A percentile compares a stretch with the other conserved stretches of the same genome.
phyloP scores from a whole-genome alignment of 2,888 invertebrate species.

The Heliconius charithonia region DNA sequence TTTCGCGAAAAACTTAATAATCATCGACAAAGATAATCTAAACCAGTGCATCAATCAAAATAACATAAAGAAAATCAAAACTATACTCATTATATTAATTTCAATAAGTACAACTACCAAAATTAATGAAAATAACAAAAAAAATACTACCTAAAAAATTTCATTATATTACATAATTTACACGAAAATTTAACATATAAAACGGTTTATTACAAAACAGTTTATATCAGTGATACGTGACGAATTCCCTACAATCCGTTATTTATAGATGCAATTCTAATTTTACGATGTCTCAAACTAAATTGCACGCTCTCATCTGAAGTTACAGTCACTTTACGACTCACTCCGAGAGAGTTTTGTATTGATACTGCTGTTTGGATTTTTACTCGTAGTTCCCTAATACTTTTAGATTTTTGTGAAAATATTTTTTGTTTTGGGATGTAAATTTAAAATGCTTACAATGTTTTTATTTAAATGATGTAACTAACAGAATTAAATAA shows the following conservation, averaged over 20 bases:
- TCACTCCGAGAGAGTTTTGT: slow-evolving; percentile 32
- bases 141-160: too few species aligned
- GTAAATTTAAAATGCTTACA: neutral
- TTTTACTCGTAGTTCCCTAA: slow-evolving; percentile 2
- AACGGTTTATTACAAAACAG: slow-evolving; percentile 18
- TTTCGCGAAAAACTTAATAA: too few species aligned
- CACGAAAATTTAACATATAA: slow-evolving; percentile 4
- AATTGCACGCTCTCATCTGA: slow-evolving; percentile 45
- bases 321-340: slow-evolving; percentile 46
- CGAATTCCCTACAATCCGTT: slow-evolving; percentile 42
- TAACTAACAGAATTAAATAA: neutral
- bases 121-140: too few species aligned
- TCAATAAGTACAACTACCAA: too few species aligned
- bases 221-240: slow-evolving; percentile 43
- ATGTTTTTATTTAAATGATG: neutral
- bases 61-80: too few species aligned
- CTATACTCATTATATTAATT: too few species aligned
- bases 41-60: too few species aligned
- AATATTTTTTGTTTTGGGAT: neutral
- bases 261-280: slow-evolving; percentile 49
- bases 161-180: neutral
- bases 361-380: slow-evolving; percentile 24
- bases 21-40: too few species aligned
- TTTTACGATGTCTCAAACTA: slow-evolving; percentile 48
- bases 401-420: neutral